Evolutionary conservation across 2,797 vertebrate genomes (phyloP).

Genomic region (Fistularia tabacaria): DNA sequence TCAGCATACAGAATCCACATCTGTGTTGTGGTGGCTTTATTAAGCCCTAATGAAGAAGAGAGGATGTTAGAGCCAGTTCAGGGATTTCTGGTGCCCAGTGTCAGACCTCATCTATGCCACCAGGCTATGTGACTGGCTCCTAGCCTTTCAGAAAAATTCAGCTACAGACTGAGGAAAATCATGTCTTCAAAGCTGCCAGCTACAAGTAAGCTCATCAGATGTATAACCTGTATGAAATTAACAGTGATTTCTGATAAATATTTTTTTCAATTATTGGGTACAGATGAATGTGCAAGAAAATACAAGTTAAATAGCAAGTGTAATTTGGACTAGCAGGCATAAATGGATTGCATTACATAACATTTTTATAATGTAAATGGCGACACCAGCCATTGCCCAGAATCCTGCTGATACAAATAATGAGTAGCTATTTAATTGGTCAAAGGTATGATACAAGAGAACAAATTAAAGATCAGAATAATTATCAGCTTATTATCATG

Average conservation of each 20-base stretch:
- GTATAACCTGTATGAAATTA: not conserved
- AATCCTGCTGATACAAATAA: too few relatives aligned
- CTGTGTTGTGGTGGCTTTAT: constrained; percentile 61
- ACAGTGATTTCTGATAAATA: constrained; percentile 26
- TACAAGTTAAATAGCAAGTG: too few relatives aligned
- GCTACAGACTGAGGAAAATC: constrained; percentile 21
- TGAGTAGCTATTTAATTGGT: too few relatives aligned
- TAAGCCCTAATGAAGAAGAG: constrained; percentile 51
- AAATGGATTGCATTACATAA: too few relatives aligned
- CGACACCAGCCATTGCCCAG: too few relatives aligned
- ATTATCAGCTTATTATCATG: too few relatives aligned
- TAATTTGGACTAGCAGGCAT: too few relatives aligned
- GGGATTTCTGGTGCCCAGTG: constrained; percentile 42
- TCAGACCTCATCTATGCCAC: constrained; percentile 47
- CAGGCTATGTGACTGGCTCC: constrained; percentile 50
- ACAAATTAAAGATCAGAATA: too few relatives aligned
- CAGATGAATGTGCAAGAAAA: too few relatives aligned
- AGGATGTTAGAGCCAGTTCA: constrained; percentile 34
- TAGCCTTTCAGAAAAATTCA: constrained; percentile 34
- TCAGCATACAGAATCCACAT: constrained; percentile 46
- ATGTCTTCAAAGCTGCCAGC: constrained; percentile 2
- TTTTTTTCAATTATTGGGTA: too few relatives aligned
- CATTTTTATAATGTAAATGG: too few relatives aligned
- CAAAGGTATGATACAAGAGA: too few relatives aligned
- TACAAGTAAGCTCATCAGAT: not conserved